Evolutionary conservation across 2,888 invertebrate species (phyloP).

Genomic region (Muschampia plurimacula): DNA sequence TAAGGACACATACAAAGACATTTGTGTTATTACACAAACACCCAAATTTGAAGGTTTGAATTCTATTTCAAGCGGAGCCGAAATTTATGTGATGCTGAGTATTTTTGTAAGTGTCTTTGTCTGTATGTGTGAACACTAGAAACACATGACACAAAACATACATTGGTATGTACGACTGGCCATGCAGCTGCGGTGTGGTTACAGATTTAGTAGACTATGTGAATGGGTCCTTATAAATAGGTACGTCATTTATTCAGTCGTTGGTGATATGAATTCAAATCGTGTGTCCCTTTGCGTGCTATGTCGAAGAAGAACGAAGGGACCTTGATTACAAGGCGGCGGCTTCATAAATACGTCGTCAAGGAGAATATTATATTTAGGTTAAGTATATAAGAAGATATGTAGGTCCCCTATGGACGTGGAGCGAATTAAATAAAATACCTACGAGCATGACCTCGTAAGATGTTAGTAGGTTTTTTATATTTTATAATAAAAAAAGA

Average conservation of each 20-base stretch:
- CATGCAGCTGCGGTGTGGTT: neutral
- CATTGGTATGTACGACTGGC: no score
- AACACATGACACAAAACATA: no score
- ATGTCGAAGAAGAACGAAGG: constrained; percentile 49
- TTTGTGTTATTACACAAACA: no score
- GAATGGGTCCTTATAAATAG: neutral
- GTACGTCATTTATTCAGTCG: constrained; percentile 6
- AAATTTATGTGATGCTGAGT: no score
- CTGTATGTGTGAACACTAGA: no score
- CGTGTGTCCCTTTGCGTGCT: constrained; percentile 42
- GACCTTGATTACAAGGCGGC: constrained; percentile 44
- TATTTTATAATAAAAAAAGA: no score
- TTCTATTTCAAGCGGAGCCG: no score
- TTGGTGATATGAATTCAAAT: constrained; percentile 53
- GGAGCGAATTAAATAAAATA: neutral
- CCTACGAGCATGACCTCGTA: no score
- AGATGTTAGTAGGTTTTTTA: no score
- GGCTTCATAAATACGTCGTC: constrained; percentile 46
- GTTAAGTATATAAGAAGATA: neutral
- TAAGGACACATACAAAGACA: no score
- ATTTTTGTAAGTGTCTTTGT: no score
- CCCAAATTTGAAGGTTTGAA: no score
- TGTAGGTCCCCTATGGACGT: neutral
- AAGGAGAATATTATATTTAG: constrained; percentile 11
- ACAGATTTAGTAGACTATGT: neutral